These are phyloP conservation scores for Metellina segmentata DNA, from an alignment of 2,888 invertebrate genomes.

Conservation along the genomic window DNA sequence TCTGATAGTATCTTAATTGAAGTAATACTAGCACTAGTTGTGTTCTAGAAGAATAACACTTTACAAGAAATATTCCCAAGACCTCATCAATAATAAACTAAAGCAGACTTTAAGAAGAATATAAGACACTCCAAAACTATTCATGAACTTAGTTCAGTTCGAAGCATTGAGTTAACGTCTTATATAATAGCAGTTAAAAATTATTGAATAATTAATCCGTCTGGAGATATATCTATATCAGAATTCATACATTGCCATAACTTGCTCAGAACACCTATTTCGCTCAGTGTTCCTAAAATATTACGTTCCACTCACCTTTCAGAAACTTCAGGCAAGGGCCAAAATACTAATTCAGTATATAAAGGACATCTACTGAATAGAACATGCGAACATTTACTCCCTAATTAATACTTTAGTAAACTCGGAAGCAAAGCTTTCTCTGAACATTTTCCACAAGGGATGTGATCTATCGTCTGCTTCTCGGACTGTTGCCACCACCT, in stretches of 20 bases:
- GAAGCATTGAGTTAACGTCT: neutral
- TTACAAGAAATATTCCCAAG: neutral
- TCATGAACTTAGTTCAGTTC: neutral
- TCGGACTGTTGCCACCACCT: neutral
- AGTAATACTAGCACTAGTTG: no score
- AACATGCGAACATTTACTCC: neutral
- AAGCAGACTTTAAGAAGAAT: neutral
- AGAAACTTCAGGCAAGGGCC: neutral
- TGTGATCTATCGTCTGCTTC: neutral
- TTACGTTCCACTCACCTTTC: neutral
- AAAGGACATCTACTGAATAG: neutral
- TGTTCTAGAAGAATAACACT: no score
- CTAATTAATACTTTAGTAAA: neutral
- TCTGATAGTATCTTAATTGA: no score
- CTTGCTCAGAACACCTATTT: neutral
- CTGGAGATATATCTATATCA: neutral
- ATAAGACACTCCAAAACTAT: neutral
- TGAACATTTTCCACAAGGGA: neutral
- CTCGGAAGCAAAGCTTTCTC: neutral
- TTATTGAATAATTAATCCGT: neutral
- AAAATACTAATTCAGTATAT: neutral
- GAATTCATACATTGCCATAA: neutral
- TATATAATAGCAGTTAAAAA: neutral
- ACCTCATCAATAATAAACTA: neutral
- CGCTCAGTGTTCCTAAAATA: neutral